These are phyloP conservation scores for Epinephelus awoara DNA, from an alignment of 2,797 vertebrate genomes.

Conservation along the genomic window DNA sequence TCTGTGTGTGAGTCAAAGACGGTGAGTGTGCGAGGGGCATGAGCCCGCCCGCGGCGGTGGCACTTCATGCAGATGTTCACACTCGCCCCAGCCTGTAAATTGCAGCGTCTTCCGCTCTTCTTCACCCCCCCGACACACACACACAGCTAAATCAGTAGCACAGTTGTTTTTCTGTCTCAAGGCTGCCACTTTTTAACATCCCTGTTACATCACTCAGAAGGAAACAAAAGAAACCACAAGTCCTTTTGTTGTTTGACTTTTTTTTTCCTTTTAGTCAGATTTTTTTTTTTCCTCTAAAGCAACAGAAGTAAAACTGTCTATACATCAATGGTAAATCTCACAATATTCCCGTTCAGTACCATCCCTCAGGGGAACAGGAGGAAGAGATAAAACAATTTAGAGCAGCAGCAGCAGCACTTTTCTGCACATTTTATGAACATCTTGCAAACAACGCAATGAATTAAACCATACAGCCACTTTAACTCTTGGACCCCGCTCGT, in stretches of 20 bases:
- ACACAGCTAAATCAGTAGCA: conserved; percentile 24
- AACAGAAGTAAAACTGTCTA: conserved; percentile 76
- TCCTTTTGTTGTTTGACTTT: conserved; percentile 59
- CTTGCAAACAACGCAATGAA: conserved; percentile 45
- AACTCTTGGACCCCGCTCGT: conserved; percentile 15
- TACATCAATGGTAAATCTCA: conserved; percentile 78
- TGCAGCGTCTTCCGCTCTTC: background rate
- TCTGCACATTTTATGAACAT: conserved; percentile 55
- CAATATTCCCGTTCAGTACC: conserved; percentile 72
- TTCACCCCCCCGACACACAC: background rate
- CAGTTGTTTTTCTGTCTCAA: conserved; percentile 31
- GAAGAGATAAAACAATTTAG: conserved; percentile 56
- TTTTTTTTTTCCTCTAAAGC: conserved; percentile 67
- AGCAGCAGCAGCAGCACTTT: conserved; percentile 71
- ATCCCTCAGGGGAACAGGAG: conserved; percentile 53
- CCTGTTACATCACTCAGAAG: conserved; percentile 37
- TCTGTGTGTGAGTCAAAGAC: conserved; percentile 34
- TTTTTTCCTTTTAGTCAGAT: conserved; percentile 58
- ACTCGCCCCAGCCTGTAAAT: conserved; percentile 43
- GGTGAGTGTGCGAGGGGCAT: conserved; percentile 30
- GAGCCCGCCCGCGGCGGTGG: conserved; percentile 29
- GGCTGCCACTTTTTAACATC: background rate
- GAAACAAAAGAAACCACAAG: conserved; percentile 64
- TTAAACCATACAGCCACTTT: conserved; percentile 57
- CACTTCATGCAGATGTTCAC: conserved; percentile 62